phyloP scores from a whole-genome alignment of 2,113 vertebrate species.

The Carollia perspicillata region DNA sequence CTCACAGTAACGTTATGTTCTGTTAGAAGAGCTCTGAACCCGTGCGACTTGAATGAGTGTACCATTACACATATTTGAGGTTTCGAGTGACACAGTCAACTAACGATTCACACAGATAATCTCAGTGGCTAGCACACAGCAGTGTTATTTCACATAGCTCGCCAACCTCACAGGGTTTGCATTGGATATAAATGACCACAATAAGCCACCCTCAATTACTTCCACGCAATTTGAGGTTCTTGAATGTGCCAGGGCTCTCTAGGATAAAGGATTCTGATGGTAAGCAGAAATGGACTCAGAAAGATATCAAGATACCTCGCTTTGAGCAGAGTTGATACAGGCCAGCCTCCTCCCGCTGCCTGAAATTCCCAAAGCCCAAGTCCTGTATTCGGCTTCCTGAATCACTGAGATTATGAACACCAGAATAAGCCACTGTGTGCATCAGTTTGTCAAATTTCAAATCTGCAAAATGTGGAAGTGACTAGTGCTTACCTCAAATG shows the following conservation, averaged over 20 bases:
- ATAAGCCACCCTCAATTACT: slow-evolving; percentile 33
- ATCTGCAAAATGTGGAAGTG: not conserved
- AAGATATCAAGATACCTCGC: not conserved
- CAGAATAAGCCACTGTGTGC: not conserved
- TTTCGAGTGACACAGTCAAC: not conserved
- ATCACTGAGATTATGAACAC: not conserved
- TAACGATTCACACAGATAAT: not conserved
- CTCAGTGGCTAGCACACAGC: not conserved
- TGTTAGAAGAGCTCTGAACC: not conserved
- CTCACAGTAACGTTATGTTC: not conserved
- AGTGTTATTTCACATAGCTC: not conserved
- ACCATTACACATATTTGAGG: slow-evolving; percentile 16
- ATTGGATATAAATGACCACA: not conserved
- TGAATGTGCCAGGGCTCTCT: not conserved
- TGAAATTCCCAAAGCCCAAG: not conserved
- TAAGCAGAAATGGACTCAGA: not conserved
- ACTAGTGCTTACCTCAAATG: not conserved
- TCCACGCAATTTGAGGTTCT: slow-evolving; percentile 41
- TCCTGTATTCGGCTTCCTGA: not conserved
- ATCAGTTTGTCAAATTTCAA: slow-evolving; percentile 28
- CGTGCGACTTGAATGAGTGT: not conserved
- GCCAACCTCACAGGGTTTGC: not conserved
- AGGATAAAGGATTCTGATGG: slow-evolving; percentile 32
- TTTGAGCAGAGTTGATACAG: not conserved
- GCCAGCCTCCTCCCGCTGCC: not conserved